A percentile compares a stretch with the other conserved stretches of the same genome.
These are phyloP conservation scores for Elanus axillaris DNA, from an alignment of 2,113 vertebrate genomes.

Conservation along the genomic window DNA sequence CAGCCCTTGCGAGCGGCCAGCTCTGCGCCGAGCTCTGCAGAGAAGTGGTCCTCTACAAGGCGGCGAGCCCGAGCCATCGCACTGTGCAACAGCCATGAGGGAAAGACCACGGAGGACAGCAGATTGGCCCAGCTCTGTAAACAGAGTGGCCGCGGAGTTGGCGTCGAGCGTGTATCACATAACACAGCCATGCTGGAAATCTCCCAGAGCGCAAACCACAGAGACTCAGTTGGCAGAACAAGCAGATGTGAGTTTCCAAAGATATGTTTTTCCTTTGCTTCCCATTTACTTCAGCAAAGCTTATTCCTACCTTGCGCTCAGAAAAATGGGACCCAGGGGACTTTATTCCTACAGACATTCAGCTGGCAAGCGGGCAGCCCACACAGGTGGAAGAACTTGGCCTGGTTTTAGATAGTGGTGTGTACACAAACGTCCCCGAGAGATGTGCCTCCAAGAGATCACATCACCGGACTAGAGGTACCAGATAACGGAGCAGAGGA, in stretches of 20 bases:
- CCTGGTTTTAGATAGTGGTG: neutral
- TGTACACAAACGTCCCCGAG: neutral
- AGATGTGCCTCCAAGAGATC: neutral
- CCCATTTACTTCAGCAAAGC: neutral
- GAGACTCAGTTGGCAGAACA: neutral
- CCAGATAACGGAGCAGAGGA: neutral
- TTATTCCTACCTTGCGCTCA: neutral
- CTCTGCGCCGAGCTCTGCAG: neutral
- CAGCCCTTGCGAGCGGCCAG: accelerated
- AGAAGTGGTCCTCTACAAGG: neutral
- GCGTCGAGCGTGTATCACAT: neutral
- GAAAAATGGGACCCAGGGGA: neutral
- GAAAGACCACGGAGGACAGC: neutral
- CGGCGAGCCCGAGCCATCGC: accelerated
- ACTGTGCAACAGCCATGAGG: accelerated
- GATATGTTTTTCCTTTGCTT: neutral
- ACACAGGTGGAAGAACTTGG: neutral
- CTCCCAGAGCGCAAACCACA: neutral
- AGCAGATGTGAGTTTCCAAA: neutral
- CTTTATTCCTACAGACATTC: accelerated
- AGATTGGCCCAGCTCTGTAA: neutral
- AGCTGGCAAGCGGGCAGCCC: neutral
- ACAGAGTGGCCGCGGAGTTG: neutral
- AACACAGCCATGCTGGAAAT: neutral
- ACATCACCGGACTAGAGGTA: accelerated